Base-by-base conservation (phyloP, 1,140 invertebrate genomes). In the Hyles vespertilio region DNA sequence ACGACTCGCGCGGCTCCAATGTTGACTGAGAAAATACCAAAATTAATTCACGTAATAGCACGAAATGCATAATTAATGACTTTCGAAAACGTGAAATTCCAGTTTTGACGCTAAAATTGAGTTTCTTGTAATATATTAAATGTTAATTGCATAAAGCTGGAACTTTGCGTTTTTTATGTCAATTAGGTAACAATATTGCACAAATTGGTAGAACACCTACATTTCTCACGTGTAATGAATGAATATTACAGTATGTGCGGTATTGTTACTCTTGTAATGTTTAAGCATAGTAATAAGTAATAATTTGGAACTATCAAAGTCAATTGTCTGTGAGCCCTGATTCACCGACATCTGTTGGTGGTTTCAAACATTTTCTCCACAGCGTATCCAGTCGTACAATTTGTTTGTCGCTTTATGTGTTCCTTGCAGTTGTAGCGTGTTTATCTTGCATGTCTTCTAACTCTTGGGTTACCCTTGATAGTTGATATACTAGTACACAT, bases 401-500 rank as follows among this genome's bases (percentile, higher is more conserved):
- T 70, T 61, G 59, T 74, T 60, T 76, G 68, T 77, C 63, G 79
- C 80, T 87, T 84, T 84, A 59, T 67, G 54, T 77, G 80, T 83
- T 73, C 56, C 71, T 78, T 72, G 58, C 70, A 48, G 56, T 50
- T 58, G 12, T 64, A 56, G 59, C 59, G 67, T 77, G 69, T 64
- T 73, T 70, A 70, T 74, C 52, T 63, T 84, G 84, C 84, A 87
- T 87, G 84, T 79, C 69, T 77, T 81, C 74, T 80, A 76, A 79
- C 77, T 78, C 63, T 68, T 44, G 79, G 82, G 81, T 76, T 69
- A 78, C 79, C 79, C 79, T 86, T 84, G 79, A 74, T 3, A 55
- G 77, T 84, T 84, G 79, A 74, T 3, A 55, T 7, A 54, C 10
- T 54, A 44, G 50, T 52, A 55, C 58, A 34, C 53, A 54, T 51